These are phyloP conservation scores for Paedocypris micromegethes DNA, from an alignment of 2,797 vertebrate species.

Conservation along the genomic window DNA sequence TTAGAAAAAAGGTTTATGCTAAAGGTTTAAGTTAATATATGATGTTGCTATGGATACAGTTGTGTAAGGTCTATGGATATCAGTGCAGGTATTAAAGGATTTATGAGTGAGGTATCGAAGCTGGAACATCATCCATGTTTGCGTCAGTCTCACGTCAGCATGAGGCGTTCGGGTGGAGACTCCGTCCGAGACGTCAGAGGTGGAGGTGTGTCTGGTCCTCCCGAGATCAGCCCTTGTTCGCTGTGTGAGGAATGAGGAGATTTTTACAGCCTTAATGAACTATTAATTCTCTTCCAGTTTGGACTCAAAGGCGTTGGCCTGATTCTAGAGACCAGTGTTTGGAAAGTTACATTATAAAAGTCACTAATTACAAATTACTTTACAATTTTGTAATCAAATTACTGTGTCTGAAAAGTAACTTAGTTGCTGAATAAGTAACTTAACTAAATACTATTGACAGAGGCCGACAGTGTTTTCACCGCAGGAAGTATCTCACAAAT, in stretches of 20 bases:
- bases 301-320: conserved; percentile 60
- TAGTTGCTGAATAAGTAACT: too few species aligned
- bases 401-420: too few species aligned
- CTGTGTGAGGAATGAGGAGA: conserved; percentile 65
- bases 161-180: conserved; percentile 5
- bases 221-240: conserved; percentile 65
- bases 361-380: too few species aligned
- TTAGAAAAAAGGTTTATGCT: too few species aligned
- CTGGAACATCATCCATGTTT: conserved; percentile 1
- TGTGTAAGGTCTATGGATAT: too few species aligned
- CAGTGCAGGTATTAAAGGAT: too few species aligned
- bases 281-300: conserved; percentile 62
- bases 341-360: conserved; percentile 4
- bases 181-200: conserved; percentile 53
- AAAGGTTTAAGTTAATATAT: too few species aligned
- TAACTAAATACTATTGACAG: too few species aligned
- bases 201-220: conserved; percentile 49
- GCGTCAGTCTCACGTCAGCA: background rate
- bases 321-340: conserved; percentile 55
- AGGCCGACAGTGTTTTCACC: too few species aligned
- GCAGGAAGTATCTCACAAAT: too few species aligned
- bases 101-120: conserved; percentile 12
- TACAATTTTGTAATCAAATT: too few species aligned
- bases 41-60: too few species aligned
- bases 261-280: conserved; percentile 62